Conservation (phyloP, 2,797 vertebrate genomes). For the Artibeus jamaicensis region DNA sequence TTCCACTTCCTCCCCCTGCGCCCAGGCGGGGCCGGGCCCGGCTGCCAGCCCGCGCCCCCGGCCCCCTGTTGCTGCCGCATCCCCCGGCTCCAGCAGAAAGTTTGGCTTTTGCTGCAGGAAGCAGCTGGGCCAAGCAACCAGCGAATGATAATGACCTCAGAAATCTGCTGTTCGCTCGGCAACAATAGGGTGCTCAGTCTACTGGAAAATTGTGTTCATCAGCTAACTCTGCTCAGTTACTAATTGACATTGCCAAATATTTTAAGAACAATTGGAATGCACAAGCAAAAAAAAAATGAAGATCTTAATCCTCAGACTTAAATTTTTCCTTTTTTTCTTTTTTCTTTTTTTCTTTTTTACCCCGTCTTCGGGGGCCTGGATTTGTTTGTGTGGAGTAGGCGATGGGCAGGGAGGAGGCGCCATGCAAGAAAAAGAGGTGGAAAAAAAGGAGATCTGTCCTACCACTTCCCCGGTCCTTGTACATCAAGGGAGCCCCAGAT, state of each 20-base stretch:
- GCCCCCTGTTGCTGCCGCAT: conserved; percentile 95
- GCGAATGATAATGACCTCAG: conserved; percentile 99
- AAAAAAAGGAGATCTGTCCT: conserved; percentile 86
- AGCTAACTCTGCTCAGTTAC: conserved; percentile 99
- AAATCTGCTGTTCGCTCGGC: conserved; percentile 99
- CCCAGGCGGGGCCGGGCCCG: too few relatives aligned
- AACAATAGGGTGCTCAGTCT: conserved; percentile 99
- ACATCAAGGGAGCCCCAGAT: conserved; percentile 84
- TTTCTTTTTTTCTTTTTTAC: neutral
- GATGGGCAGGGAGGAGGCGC: conserved; percentile 76
- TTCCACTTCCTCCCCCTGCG: conserved; percentile 65
- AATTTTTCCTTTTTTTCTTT: conserved; percentile 79
- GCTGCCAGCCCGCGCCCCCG: conserved; percentile 82
- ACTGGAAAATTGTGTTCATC: conserved; percentile 99
- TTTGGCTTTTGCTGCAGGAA: conserved; percentile 98
- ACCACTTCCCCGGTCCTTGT: conserved; percentile 89
- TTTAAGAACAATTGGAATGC: conserved; percentile 99
- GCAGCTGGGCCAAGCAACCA: conserved; percentile 99
- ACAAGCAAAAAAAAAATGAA: conserved; percentile 89
- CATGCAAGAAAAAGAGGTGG: conserved; percentile 63
- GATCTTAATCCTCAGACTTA: conserved; percentile 98
- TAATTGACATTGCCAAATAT: conserved; percentile 99
- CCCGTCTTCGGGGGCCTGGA: conserved; percentile 64
- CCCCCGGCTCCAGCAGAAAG: conserved; percentile 92
- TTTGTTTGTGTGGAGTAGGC: conserved; percentile 81